These are phyloP conservation scores for Nephotettix cincticeps DNA, from an alignment of 1,140 invertebrate species.

Conservation along the genomic window DNA sequence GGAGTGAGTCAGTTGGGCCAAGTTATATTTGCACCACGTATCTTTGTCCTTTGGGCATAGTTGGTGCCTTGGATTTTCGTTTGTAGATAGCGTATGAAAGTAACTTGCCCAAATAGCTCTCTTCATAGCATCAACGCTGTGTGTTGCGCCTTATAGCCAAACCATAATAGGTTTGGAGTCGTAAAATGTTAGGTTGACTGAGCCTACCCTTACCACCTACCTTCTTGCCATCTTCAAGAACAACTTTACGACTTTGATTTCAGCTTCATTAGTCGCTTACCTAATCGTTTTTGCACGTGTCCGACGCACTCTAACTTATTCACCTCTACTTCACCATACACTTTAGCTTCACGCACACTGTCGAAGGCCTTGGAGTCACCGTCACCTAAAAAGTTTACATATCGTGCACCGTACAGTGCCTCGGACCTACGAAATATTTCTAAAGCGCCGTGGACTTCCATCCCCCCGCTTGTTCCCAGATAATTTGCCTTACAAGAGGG, in stretches of 20 bases:
- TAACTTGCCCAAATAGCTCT: conserved; percentile 39
- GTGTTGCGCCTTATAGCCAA: conserved; percentile 36
- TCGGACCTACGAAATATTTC: conserved; percentile 34
- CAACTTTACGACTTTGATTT: conserved; percentile 7
- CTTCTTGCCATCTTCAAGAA: not conserved
- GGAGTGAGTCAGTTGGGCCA: not conserved
- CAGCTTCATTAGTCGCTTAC: conserved; percentile 15
- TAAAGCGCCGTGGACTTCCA: conserved; percentile 34
- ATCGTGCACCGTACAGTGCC: conserved; percentile 17
- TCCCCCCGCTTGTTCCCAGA: conserved; percentile 32
- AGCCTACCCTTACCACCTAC: not conserved
- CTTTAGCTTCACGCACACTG: not conserved
- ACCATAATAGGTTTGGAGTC: conserved; percentile 32
- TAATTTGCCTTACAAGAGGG: conserved; percentile 32
- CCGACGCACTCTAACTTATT: conserved; percentile 35
- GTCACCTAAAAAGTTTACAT: conserved; percentile 33
- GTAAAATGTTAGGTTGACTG: not conserved
- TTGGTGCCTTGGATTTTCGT: conserved; percentile 36
- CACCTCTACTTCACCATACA: conserved; percentile 27
- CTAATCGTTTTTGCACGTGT: conserved; percentile 35
- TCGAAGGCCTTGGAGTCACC: conserved; percentile 29
- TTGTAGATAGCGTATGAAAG: conserved; percentile 38
- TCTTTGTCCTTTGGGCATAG: conserved; percentile 34
- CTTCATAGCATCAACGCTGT: conserved; percentile 35
- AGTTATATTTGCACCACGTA: conserved; percentile 23